phyloP scores from a whole-genome alignment of 2,113 vertebrate genomes.

The Crotalus helleri region DNA sequence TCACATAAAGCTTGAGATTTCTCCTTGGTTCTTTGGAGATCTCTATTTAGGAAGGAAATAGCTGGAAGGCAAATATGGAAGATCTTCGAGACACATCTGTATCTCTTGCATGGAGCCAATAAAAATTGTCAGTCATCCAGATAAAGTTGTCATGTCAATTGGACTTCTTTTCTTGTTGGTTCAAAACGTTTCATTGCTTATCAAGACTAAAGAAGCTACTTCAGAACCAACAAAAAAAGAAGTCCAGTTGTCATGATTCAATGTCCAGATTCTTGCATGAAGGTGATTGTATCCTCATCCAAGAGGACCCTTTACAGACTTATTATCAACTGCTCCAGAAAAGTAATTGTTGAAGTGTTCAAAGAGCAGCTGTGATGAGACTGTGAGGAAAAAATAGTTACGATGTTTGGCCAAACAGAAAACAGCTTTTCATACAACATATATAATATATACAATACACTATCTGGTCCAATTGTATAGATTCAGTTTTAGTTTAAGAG shows the following conservation, averaged over 20 bases:
- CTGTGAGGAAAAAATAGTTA: neutral
- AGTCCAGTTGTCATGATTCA: neutral
- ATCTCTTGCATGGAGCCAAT: neutral
- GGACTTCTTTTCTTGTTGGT: neutral
- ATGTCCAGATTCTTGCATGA: neutral
- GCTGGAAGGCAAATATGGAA: neutral
- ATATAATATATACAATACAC: neutral
- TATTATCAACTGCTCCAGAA: neutral
- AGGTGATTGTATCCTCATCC: neutral
- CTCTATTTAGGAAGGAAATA: neutral
- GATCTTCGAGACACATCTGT: neutral
- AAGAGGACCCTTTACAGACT: neutral
- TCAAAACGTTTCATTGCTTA: neutral
- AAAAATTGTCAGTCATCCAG: neutral
- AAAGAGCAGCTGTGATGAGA: neutral
- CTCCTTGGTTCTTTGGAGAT: neutral
- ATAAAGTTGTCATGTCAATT: neutral
- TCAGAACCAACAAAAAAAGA: neutral
- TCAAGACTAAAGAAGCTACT: neutral
- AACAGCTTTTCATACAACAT: neutral
- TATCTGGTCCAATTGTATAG: neutral
- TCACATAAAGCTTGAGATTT: neutral
- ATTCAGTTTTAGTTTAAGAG: neutral
- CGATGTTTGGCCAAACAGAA: neutral
- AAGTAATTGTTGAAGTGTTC: neutral